Base-by-base conservation (phyloP, 2,797 vertebrate species). In the Microctenopoma steveboyesi region DNA sequence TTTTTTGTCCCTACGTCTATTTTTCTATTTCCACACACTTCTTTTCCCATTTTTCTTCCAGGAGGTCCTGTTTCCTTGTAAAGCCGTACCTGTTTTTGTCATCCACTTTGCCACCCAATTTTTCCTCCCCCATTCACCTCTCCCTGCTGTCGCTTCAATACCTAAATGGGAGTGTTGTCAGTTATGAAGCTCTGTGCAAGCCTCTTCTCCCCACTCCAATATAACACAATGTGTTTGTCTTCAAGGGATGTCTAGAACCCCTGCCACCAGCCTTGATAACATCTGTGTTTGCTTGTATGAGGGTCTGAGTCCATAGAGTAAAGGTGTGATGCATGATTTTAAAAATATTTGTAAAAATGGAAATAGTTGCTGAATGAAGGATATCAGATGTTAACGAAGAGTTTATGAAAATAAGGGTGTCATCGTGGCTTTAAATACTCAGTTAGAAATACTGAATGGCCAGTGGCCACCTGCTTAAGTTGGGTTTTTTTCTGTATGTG, bases 61-160 rank as follows among this genome's bases (percentile, higher is more conserved):
- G 69, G 83, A 72, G 72, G 62, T 72, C 64, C 65, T 69, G 46
- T 61, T 77, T 73, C 69, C 47, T 70, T 74, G 58, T 78, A 61
- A 83, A 72, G 64, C 56, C 52, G 55, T 68, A 64, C 66, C 64
- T 71, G 47, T 79, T 64, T 78, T 74, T 86, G 67, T 78, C 58
- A 37, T 64, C 69, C 56, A 55, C 61, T 49, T 43, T 8, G 3
- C 56, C 71, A 53, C 39, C 57, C 16, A n/a, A 16, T 16, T 35
- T 40, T 49, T 6, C 14, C 22, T n/a, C 7, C 12, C 25, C 4
- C n/a, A 43, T 4, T 58, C 54, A 52, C 55, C 35, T 56, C 52
- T 43, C 40, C 0, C 42, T 1, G 2, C 75, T 51, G 70, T 71
- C 76, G 64, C 51, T 49, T 74, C 71, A 63, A 40, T 64, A 47